Evolutionary conservation across 30 jellyfish, hydroid and myxozoan species (phyloP).

Genomic region (Sanderia malayensis): DNA sequence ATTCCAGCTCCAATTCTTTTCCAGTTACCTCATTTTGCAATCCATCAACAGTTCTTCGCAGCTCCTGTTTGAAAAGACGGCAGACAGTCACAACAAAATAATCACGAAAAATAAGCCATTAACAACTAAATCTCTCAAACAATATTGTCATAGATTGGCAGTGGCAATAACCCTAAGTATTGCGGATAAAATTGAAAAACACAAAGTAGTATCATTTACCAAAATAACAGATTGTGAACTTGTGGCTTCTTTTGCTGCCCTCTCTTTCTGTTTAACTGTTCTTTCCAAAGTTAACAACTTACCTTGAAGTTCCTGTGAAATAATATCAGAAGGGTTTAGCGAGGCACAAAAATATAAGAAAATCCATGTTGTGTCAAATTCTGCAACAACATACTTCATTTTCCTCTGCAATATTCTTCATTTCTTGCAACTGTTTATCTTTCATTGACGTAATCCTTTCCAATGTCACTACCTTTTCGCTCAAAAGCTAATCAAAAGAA

Average conservation of each 20-base stretch:
- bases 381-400: conserved; percentile 48
- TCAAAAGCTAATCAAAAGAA: conserved; percentile 10
- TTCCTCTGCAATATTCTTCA: conserved; percentile 18
- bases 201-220: conserved; percentile 2
- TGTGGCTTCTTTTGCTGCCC: conserved; percentile 22
- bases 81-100: too few species aligned
- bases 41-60: background rate
- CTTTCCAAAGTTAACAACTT: conserved; percentile 29
- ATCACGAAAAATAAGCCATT: too few species aligned
- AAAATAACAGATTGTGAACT: conserved; percentile 29
- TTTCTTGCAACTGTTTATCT: conserved; percentile 8
- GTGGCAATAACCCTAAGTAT: too few species aligned
- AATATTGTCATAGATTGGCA: too few species aligned
- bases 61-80: background rate
- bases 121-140: too few species aligned
- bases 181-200: too few species aligned
- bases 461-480: conserved; percentile 7
- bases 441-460: conserved; percentile 7
- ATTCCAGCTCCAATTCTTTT: background rate
- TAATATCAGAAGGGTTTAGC: too few species aligned
- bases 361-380: too few species aligned
- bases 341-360: too few species aligned
- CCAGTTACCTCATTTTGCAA: background rate
- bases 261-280: conserved; percentile 41
- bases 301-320: conserved; percentile 45